These are phyloP conservation scores for Sander lucioperca DNA, from an alignment of 2,113 vertebrate genomes.

Conservation along the genomic window DNA sequence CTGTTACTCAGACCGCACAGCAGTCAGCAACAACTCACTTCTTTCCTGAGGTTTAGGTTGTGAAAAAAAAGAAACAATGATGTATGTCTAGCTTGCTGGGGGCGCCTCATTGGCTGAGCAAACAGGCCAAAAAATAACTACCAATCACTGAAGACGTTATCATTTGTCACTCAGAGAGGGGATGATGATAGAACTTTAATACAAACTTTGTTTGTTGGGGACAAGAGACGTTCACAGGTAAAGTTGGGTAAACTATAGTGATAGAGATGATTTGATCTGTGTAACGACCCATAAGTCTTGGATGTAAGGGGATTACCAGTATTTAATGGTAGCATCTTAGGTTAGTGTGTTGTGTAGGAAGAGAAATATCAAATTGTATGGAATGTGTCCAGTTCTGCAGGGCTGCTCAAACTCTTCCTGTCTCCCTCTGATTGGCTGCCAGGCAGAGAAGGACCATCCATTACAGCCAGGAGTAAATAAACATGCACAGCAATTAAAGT, in stretches of 20 bases:
- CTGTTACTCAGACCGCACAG: conserved; percentile 89
- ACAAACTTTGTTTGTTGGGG: conserved; percentile 64
- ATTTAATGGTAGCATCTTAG: background rate
- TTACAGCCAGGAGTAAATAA: conserved; percentile 83
- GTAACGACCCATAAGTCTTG: background rate
- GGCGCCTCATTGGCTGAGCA: conserved; percentile 92
- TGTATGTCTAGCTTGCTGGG: conserved; percentile 89
- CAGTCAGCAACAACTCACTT: conserved; percentile 87
- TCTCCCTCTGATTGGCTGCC: conserved; percentile 74
- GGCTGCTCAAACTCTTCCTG: conserved; percentile 63
- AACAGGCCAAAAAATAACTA: conserved; percentile 93
- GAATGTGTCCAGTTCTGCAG: conserved; percentile 41
- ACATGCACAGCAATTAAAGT: conserved; percentile 82
- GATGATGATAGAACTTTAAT: conserved; percentile 74
- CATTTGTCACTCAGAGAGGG: conserved; percentile 87
- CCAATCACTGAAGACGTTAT: conserved; percentile 91
- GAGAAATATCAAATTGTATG: conserved; percentile 29
- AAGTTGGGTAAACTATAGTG: background rate
- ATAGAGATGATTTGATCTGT: background rate
- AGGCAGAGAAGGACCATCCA: conserved; percentile 72
- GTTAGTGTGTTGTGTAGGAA: conserved; percentile 6
- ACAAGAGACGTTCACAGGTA: conserved; percentile 11
- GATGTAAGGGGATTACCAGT: background rate
- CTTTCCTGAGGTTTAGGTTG: conserved; percentile 88
- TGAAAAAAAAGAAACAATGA: conserved; percentile 90